These are phyloP conservation scores for Bilobella aurantiaca DNA, from an alignment of 1,140 invertebrate species.

Conservation along the genomic window DNA sequence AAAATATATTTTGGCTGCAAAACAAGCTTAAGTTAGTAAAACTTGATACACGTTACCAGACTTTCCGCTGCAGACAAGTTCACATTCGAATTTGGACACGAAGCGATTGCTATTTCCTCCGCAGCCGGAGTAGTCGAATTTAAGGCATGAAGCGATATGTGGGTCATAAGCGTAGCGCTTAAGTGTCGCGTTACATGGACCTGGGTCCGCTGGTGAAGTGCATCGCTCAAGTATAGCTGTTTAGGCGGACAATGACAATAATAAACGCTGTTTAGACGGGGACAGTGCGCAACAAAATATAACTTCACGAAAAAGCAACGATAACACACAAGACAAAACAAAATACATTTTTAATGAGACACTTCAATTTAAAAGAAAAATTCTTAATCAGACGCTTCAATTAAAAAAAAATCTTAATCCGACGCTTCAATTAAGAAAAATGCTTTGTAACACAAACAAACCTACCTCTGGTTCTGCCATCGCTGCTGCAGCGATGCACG, in stretches of 20 bases:
- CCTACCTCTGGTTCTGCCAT: constrained; percentile 61
- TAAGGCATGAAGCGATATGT: constrained; percentile 44
- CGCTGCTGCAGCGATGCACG: constrained; percentile 58
- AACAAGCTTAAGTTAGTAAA: too few species aligned
- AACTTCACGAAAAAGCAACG: too few species aligned
- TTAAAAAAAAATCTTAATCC: not conserved
- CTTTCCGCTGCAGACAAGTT: constrained; percentile 35
- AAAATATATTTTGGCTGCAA: not conserved
- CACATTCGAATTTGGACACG: constrained; percentile 32
- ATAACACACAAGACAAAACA: not conserved
- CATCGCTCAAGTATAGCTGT: constrained; percentile 48
- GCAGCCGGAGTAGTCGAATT: constrained; percentile 54
- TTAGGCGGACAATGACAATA: constrained; percentile 40
- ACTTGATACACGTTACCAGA: too few species aligned
- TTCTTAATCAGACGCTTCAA: too few species aligned
- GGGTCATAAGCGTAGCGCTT: constrained; percentile 52
- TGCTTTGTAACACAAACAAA: too few species aligned
- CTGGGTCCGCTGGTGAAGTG: constrained; percentile 44
- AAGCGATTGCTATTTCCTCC: constrained; percentile 58
- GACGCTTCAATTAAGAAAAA: not conserved
- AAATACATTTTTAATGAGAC: not conserved
- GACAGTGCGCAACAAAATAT: too few species aligned
- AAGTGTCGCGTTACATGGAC: constrained; percentile 46
- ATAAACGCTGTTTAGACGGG: too few species aligned
- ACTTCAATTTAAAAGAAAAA: not conserved